Percentiles rank a stretch among this genome's conserved stretches.
Evolutionary conservation across 1,140 invertebrate genomes (phyloP).

Genomic region (Trypoxylus dichotomus): DNA sequence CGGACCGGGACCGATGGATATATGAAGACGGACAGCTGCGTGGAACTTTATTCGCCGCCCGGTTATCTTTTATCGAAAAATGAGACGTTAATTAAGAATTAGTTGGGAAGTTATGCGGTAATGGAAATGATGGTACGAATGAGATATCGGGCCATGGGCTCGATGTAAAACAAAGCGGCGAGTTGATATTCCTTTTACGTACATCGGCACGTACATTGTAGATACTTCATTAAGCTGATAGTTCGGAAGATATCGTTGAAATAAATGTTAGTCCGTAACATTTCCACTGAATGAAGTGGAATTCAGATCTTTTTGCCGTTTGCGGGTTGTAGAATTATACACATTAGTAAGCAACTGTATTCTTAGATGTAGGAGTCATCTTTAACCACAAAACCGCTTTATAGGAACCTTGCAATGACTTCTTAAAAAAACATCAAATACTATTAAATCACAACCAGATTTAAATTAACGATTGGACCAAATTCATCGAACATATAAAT

Average conservation of each 20-base stretch:
- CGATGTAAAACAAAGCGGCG: not conserved
- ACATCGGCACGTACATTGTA: not conserved
- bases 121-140: conserved; percentile 18
- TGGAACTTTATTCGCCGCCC: not conserved
- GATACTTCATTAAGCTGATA: not conserved
- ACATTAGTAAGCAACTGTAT: too few relatives aligned
- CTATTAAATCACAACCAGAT: too few relatives aligned
- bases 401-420: too few relatives aligned
- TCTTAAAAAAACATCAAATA: too few relatives aligned
- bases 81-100: conserved; percentile 21
- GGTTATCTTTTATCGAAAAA: conserved; percentile 17
- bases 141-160: not conserved
- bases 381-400: too few relatives aligned
- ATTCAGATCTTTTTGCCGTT: too few relatives aligned
- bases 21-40: conserved; percentile 12
- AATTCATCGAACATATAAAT: too few relatives aligned
- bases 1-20: not conserved
- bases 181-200: not conserved
- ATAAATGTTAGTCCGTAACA: not conserved
- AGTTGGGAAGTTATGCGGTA: not conserved
- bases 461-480: too few relatives aligned
- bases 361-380: too few relatives aligned
- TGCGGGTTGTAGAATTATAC: too few relatives aligned
- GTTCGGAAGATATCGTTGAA: not conserved
- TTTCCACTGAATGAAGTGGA: too few relatives aligned